Evolutionary conservation across 2,888 invertebrate genomes (phyloP).

Genomic region (Harpagoxenus sublaevis): DNA sequence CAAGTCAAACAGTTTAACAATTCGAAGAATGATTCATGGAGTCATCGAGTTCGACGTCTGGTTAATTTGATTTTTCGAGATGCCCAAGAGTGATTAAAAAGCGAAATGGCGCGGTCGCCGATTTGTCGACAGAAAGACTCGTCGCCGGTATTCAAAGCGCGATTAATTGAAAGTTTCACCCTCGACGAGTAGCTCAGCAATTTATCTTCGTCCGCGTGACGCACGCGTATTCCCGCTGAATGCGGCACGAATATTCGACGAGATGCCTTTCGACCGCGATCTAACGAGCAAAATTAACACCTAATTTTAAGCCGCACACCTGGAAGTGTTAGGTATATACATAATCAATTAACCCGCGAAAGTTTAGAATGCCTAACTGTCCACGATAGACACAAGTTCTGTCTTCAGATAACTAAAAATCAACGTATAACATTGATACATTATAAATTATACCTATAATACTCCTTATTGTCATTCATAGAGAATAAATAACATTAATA

Average conservation of each 20-base stretch:
- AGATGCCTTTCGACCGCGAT: slow-evolving; percentile 26
- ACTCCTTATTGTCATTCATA: neutral
- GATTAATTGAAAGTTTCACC: slow-evolving; percentile 57
- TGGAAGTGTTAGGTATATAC: slow-evolving; percentile 41
- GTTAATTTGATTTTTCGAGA: slow-evolving; percentile 47
- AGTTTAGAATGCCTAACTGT: neutral
- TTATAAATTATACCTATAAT: neutral
- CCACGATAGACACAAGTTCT: neutral
- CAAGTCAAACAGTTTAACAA: slow-evolving; percentile 4
- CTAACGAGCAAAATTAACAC: slow-evolving; percentile 53
- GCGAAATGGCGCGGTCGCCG: slow-evolving; percentile 31
- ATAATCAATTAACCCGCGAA: slow-evolving; percentile 42
- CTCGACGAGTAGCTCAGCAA: slow-evolving; percentile 47
- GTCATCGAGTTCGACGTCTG: slow-evolving; percentile 39
- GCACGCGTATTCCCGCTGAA: slow-evolving; percentile 36
- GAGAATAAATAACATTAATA: neutral
- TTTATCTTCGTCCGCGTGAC: slow-evolving; percentile 57
- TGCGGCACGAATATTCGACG: slow-evolving; percentile 25
- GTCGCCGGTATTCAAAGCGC: slow-evolving; percentile 47
- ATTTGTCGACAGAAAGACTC: slow-evolving; percentile 48
- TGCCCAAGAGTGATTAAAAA: slow-evolving; percentile 40
- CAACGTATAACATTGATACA: neutral
- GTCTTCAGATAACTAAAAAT: neutral
- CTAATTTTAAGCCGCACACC: slow-evolving; percentile 36
- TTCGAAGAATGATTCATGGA: slow-evolving; percentile 23